phyloP scores from a whole-genome alignment of 1,140 invertebrate genomes.

The Ceratoteleas bidentatus region DNA sequence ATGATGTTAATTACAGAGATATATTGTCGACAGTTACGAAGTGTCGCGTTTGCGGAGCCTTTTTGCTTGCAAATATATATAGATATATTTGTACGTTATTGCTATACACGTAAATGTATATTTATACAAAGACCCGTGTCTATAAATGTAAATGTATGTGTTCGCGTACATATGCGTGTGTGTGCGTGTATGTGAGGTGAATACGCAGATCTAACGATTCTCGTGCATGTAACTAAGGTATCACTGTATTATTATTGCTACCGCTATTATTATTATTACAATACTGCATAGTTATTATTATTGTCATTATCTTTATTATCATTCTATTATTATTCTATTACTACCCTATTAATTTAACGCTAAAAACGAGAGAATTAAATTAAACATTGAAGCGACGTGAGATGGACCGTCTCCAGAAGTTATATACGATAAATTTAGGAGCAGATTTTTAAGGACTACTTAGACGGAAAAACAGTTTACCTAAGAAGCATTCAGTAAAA shows the following conservation, averaged over 20 bases:
- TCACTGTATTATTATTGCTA: slow-evolving; percentile 46
- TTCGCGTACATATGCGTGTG: slow-evolving; percentile 13
- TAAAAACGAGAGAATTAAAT: slow-evolving; percentile 22
- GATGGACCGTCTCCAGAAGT: slow-evolving; percentile 39
- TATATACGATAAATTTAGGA: slow-evolving; percentile 53
- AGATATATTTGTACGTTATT: slow-evolving; percentile 2
- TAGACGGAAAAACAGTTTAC: slow-evolving; percentile 47
- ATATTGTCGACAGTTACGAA: too few relatives aligned
- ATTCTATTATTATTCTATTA: slow-evolving; percentile 27
- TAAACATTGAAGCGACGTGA: slow-evolving; percentile 25
- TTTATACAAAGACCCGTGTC: background rate
- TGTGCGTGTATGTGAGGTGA: slow-evolving; percentile 29
- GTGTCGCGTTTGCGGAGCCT: too few relatives aligned
- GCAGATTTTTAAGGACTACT: slow-evolving; percentile 45
- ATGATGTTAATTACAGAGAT: too few relatives aligned
- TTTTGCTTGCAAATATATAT: slow-evolving; percentile 10
- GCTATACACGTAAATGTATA: slow-evolving; percentile 13
- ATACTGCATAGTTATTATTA: slow-evolving; percentile 20
- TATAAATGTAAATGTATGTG: slow-evolving; percentile 19
- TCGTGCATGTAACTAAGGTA: slow-evolving; percentile 54
- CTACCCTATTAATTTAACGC: slow-evolving; percentile 35
- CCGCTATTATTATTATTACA: slow-evolving; percentile 21
- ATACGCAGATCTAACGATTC: slow-evolving; percentile 41
- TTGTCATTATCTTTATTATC: slow-evolving; percentile 39
- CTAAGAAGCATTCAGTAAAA: slow-evolving; percentile 64